Conservation (phyloP, 2,113 vertebrate species). For the Columba janthina region DNA sequence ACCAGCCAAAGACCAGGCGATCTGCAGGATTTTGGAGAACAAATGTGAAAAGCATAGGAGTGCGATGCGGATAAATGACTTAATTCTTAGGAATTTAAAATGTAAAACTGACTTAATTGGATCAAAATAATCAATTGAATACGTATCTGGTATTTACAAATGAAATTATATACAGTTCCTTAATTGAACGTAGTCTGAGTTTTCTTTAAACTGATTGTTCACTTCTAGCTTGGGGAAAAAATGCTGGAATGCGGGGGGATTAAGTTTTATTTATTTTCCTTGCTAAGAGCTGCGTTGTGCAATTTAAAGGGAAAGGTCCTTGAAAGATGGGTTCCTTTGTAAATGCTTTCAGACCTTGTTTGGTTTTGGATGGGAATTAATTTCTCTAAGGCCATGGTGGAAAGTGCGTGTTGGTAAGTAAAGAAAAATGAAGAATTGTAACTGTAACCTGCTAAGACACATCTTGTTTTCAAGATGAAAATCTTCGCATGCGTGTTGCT, state of each 20-base stretch:
- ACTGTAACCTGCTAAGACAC: not conserved
- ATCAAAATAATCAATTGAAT: constrained; percentile 36
- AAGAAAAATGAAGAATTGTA: constrained; percentile 6
- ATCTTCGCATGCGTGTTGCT: not conserved
- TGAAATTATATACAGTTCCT: not conserved
- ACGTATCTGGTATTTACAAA: constrained; percentile 48
- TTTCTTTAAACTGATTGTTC: constrained; percentile 45
- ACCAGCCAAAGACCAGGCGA: not conserved
- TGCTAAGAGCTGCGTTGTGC: constrained; percentile 44
- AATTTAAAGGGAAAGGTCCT: constrained; percentile 56
- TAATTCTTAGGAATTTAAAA: constrained; percentile 5
- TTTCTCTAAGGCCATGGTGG: constrained; percentile 3
- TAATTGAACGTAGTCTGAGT: constrained; percentile 9
- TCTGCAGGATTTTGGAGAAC: constrained; percentile 11
- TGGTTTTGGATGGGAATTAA: constrained; percentile 50
- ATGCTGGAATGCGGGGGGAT: constrained; percentile 63
- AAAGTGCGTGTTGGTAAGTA: not conserved
- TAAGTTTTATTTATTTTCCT: constrained; percentile 64
- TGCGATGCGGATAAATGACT: not conserved
- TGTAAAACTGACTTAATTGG: not conserved
- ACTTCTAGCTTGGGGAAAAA: constrained; percentile 45
- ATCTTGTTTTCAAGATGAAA: not conserved
- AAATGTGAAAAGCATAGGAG: not conserved
- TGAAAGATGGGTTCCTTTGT: constrained; percentile 45
- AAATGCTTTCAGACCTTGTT: constrained; percentile 54